Evolutionary conservation across 2,113 vertebrate species (phyloP).

Genomic region (Aegithalos caudatus): DNA sequence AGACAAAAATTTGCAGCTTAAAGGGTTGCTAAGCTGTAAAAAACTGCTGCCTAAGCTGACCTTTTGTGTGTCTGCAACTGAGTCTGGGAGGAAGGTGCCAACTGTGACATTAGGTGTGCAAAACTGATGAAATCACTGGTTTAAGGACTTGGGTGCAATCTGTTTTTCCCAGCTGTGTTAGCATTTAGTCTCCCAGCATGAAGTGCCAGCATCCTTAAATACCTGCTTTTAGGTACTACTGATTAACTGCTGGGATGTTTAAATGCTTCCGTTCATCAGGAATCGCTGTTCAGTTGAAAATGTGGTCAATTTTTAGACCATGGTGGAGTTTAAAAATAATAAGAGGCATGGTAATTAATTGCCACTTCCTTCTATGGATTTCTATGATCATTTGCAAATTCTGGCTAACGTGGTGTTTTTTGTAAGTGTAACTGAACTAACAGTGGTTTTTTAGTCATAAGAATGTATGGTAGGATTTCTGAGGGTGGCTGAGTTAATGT

Average conservation of each 20-base stretch:
- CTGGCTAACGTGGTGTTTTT: neutral
- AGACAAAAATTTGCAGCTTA: neutral
- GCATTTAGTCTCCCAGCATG: neutral
- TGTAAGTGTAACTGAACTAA: neutral
- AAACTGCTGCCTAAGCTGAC: neutral
- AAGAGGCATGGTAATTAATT: slow-evolving; percentile 14
- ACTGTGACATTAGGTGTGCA: neutral
- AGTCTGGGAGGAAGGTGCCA: neutral
- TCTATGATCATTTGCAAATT: neutral
- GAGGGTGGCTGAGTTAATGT: neutral
- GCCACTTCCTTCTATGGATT: slow-evolving; percentile 35
- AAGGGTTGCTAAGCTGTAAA: neutral
- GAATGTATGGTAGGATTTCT: neutral
- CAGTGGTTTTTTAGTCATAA: neutral
- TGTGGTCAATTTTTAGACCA: neutral
- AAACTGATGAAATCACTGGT: neutral
- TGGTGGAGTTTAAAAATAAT: neutral
- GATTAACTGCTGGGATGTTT: slow-evolving; percentile 38
- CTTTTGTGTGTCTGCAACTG: neutral
- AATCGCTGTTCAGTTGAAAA: slow-evolving; percentile 40
- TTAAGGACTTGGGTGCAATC: fast-evolving
- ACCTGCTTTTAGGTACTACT: neutral
- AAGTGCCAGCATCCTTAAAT: neutral
- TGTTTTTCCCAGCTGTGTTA: neutral
- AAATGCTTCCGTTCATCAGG: slow-evolving; percentile 42